phyloP scores from a whole-genome alignment of 1,140 invertebrate species.

The Hormaphis cornu region DNA sequence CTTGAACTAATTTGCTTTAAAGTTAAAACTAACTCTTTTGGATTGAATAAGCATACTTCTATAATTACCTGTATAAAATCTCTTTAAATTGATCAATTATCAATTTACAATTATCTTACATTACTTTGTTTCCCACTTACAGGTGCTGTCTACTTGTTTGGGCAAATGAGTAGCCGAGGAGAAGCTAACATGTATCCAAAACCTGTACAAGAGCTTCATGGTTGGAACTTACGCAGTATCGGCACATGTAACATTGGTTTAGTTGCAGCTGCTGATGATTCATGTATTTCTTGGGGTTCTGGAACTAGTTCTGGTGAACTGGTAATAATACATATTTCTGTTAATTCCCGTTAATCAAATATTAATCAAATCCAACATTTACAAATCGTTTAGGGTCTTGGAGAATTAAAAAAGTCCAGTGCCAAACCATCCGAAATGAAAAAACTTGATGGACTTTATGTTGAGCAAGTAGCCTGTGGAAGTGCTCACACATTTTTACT shows the following conservation, averaged over 20 bases:
- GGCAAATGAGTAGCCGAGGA: constrained; percentile 81
- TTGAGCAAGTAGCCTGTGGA: constrained; percentile 72
- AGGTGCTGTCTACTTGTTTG: constrained; percentile 70
- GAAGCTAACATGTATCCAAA: constrained; percentile 96
- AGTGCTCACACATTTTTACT: constrained; percentile 71
- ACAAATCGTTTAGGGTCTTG: constrained; percentile 58
- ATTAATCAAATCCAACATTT: constrained; percentile 20
- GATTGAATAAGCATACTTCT: too few species aligned
- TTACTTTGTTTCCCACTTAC: constrained; percentile 1
- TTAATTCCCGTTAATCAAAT: background rate
- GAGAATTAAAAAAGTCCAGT: constrained; percentile 77
- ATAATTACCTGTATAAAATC: too few species aligned
- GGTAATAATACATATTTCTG: constrained; percentile 45
- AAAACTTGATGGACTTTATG: constrained; percentile 67
- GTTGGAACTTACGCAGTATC: constrained; percentile 78
- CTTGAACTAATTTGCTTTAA: too few species aligned
- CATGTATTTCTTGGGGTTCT: constrained; percentile 80
- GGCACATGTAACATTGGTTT: constrained; percentile 72
- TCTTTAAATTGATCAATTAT: background rate
- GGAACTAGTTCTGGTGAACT: constrained; percentile 86
- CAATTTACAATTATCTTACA: background rate
- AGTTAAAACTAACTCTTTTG: too few species aligned
- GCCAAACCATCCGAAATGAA: constrained; percentile 82
- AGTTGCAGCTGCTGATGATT: constrained; percentile 79
- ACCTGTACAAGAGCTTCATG: constrained; percentile 79